Conservation (phyloP, 2,888 invertebrate species). For the Drosophila testacea region DNA sequence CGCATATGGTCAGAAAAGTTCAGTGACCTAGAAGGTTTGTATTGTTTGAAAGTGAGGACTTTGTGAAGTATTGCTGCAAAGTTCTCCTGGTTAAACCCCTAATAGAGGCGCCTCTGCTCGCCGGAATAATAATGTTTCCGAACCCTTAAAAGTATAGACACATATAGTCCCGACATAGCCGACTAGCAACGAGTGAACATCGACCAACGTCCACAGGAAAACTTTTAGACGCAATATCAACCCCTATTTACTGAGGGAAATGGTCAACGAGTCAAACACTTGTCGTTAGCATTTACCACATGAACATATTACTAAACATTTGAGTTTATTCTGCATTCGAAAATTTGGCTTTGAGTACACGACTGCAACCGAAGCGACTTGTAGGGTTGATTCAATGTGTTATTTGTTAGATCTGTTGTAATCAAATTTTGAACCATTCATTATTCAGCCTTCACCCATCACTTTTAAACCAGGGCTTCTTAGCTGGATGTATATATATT, state of each 20-base stretch:
- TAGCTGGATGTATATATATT: too few relatives aligned
- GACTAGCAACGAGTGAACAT: conserved; percentile 38
- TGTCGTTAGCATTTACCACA: conserved; percentile 14
- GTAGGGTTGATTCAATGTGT: background rate
- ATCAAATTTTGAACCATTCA: background rate
- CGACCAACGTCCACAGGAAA: conserved; percentile 46
- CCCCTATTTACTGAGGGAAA: conserved; percentile 33
- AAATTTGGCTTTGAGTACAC: background rate
- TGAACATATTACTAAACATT: background rate
- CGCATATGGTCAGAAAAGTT: conserved; percentile 25
- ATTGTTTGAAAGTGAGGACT: background rate
- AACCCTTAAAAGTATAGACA: conserved; percentile 2
- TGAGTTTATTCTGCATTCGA: background rate
- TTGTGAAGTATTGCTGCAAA: background rate
- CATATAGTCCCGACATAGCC: conserved; percentile 13
- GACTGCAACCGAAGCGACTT: background rate
- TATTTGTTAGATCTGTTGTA: background rate
- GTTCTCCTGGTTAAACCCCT: conserved; percentile 4
- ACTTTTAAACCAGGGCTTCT: too few relatives aligned
- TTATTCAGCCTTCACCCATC: too few relatives aligned
- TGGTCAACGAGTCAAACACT: conserved; percentile 15
- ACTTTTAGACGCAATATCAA: conserved; percentile 35
- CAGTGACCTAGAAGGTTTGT: conserved; percentile 28
- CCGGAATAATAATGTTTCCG: background rate
- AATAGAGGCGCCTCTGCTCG: conserved; percentile 25